Evolutionary conservation across 2,113 vertebrate genomes (phyloP).

Genomic region (Shinisaurus crocodilurus): DNA sequence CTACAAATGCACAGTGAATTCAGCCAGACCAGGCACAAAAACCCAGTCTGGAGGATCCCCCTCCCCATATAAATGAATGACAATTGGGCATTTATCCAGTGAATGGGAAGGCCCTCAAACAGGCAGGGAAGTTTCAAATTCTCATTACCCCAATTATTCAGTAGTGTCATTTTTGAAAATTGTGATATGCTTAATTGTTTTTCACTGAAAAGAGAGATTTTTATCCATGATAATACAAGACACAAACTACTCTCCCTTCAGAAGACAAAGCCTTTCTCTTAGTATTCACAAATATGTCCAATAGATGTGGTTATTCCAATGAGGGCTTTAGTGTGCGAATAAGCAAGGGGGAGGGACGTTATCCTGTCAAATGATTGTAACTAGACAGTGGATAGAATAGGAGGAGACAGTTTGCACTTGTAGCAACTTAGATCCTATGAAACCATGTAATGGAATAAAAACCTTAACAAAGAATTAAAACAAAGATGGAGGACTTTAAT

Average conservation of each 20-base stretch:
- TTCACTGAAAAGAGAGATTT: constrained; percentile 44
- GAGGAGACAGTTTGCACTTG: constrained; percentile 46
- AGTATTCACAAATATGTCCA: constrained; percentile 43
- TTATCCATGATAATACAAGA: constrained; percentile 37
- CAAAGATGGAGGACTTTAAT: constrained; percentile 83
- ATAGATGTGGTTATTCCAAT: constrained; percentile 41
- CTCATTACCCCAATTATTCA: constrained; percentile 44
- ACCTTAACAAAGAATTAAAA: constrained; percentile 82
- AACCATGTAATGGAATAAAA: constrained; percentile 80
- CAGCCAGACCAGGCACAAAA: background rate
- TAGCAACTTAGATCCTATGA: constrained; percentile 65
- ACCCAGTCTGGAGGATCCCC: background rate
- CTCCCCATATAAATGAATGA: background rate
- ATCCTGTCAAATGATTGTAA: constrained; percentile 38
- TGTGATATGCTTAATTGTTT: constrained; percentile 63
- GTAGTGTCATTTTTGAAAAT: constrained; percentile 26
- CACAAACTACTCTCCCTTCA: constrained; percentile 44
- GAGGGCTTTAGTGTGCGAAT: constrained; percentile 32
- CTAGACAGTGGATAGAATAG: constrained; percentile 46
- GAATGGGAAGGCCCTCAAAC: constrained; percentile 23
- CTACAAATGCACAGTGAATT: background rate
- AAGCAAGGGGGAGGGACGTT: background rate
- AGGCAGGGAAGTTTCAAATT: background rate
- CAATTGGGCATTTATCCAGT: background rate
- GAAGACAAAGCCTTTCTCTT: constrained; percentile 50